These are phyloP conservation scores for Taeniopygia guttata DNA, from an alignment of 2,797 vertebrate species.

Conservation along the genomic window DNA sequence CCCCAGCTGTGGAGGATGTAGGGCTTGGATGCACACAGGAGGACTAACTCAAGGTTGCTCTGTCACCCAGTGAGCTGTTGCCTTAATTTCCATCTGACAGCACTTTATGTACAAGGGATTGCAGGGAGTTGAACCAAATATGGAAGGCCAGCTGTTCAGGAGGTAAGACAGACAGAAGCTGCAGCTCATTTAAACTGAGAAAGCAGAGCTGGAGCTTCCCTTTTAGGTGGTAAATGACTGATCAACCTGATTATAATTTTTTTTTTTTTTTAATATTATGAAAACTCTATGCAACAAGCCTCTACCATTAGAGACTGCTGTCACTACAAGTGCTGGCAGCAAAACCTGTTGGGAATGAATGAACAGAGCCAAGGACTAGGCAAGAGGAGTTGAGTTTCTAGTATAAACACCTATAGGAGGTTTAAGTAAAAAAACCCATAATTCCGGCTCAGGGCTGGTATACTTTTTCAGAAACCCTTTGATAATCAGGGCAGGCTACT, in stretches of 20 bases:
- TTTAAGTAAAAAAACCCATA: background rate
- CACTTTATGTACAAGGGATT: background rate
- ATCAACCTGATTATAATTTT: background rate
- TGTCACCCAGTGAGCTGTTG: background rate
- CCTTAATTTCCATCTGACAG: background rate
- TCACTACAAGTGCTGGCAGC: background rate
- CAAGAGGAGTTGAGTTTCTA: background rate
- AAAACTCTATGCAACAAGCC: background rate
- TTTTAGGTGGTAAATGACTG: background rate
- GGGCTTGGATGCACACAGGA: background rate
- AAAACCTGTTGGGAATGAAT: background rate
- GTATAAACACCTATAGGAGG: background rate
- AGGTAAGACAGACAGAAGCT: background rate
- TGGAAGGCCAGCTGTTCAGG: background rate
- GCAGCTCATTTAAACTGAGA: background rate
- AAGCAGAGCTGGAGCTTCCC: background rate
- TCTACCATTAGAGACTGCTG: background rate
- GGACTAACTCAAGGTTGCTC: background rate
- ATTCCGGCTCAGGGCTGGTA: background rate
- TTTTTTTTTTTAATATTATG: background rate
- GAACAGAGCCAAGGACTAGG: background rate
- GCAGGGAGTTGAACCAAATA: background rate
- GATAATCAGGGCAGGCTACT: background rate
- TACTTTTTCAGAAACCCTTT: background rate
- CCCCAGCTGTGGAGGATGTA: fast-evolving